Percentiles rank a stretch among this genome's conserved stretches.
Conservation (phyloP, 2,888 invertebrate genomes). For the Phrixothrix hirtus region DNA sequence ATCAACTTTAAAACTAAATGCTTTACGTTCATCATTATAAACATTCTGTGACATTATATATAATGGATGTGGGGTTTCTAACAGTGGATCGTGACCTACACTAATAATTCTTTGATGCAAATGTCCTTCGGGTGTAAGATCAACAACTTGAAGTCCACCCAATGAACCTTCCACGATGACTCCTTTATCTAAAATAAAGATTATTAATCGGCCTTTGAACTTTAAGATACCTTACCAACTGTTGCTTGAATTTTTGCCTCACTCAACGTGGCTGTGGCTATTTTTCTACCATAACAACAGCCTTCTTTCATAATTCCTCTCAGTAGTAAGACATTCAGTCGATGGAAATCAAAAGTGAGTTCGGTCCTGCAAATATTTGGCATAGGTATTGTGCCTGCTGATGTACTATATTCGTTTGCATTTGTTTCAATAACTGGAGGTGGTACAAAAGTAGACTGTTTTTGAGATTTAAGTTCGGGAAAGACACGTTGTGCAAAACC, state of each 20-base stretch:
- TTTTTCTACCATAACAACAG: constrained; percentile 76
- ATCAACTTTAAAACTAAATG: constrained; percentile 61
- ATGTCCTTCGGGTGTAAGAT: constrained; percentile 82
- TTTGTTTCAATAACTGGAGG: constrained; percentile 4
- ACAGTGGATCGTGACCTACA: constrained; percentile 76
- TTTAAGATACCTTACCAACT: constrained; percentile 59
- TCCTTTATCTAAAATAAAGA: constrained; percentile 41
- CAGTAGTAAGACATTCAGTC: constrained; percentile 84
- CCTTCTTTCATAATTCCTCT: constrained; percentile 78
- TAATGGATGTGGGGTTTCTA: constrained; percentile 56
- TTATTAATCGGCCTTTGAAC: background rate
- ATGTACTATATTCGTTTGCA: constrained; percentile 1
- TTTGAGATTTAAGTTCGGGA: constrained; percentile 52
- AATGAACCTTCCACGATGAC: constrained; percentile 81
- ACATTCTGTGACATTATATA: constrained; percentile 51
- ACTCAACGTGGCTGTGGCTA: constrained; percentile 91
- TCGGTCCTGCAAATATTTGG: constrained; percentile 69
- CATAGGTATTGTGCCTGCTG: constrained; percentile 5
- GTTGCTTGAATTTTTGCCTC: constrained; percentile 88
- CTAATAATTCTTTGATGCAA: constrained; percentile 84
- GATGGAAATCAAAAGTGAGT: constrained; percentile 90
- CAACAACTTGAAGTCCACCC: constrained; percentile 88
- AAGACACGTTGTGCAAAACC: constrained; percentile 82
- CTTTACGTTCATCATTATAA: constrained; percentile 49
- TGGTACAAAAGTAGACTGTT: constrained; percentile 30